Evolutionary conservation across 1,140 invertebrate genomes (phyloP), one percentile per base, ranked within the genome.

Genomic region (Drosophila nasuta): DNA sequence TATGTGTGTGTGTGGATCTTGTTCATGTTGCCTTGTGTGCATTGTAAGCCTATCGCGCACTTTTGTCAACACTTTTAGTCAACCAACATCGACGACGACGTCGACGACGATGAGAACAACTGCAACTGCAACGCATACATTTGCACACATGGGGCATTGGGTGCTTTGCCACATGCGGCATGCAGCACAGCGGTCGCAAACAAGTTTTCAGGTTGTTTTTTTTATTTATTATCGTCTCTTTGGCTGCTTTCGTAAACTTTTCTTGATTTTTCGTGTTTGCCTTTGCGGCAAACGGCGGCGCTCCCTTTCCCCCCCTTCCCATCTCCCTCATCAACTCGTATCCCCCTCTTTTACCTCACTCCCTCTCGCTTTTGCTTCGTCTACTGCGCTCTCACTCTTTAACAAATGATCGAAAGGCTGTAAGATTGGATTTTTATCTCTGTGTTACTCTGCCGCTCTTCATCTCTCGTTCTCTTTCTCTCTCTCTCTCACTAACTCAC

Each of bases 21-120:
- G 56, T 54, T 62, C 67, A 75, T 64, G 68, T 64, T 74, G 51
- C 43, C 60, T 25, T 77, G 45, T 62, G 52, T 75, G 65, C 58
- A 79, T 58, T 74, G 58, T 38, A 74, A 60, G 60, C 52, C 86
- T 91, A 88, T 89, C 86, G 85, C 74, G 85, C 85, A 89, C 81
- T 89, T 88, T 88, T 88, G 85, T 88, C 85, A 85, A 88, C 85
- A 88, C 86, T 89, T 89, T 88, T 89, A 89, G 77, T 85, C 80
- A 80, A 56, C 45, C 72, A 83, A 80, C 73, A 58, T 66, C 75
- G 63, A 66, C 79, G n/a, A 59, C 48, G 25, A 35, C 74, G n/a
- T 4, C 11, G 64, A 51, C 48, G 54, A 28, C 48, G 30, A 35
- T 43, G 60, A 28, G 51, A 52, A 52, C 70, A 65, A 49, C 52